These are phyloP conservation scores for Loripinus fragilis DNA, from an alignment of 2,888 invertebrate genomes.

Conservation along the genomic window DNA sequence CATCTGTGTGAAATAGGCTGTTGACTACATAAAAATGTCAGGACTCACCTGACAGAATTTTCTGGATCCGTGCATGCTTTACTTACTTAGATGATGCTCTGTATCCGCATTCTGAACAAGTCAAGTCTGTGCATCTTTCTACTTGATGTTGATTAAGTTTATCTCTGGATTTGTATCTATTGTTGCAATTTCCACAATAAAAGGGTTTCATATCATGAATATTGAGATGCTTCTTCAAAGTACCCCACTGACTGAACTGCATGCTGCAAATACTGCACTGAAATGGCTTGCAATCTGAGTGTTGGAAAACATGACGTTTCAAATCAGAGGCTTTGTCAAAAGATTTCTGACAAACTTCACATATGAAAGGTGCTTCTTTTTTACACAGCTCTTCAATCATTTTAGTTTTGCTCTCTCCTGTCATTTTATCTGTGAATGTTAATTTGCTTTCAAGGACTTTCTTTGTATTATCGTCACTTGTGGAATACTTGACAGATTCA, in stretches of 20 bases:
- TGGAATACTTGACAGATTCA: not conserved
- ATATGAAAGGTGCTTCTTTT: not conserved
- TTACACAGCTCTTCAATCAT: not conserved
- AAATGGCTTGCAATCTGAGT: not conserved
- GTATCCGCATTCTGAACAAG: not conserved
- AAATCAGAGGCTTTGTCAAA: not conserved
- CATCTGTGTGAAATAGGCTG: too few relatives aligned
- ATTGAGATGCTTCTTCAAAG: not conserved
- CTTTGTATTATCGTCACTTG: not conserved
- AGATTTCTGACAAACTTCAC: constrained; percentile 7
- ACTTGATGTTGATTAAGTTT: not conserved
- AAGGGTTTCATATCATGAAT: not conserved
- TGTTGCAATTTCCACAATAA: not conserved
- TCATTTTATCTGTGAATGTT: not conserved
- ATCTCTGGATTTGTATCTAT: not conserved
- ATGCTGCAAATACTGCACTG: not conserved
- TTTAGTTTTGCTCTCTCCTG: not conserved
- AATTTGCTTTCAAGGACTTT: not conserved
- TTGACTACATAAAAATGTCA: too few relatives aligned
- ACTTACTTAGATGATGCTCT: not conserved
- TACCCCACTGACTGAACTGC: not conserved
- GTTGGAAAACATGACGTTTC: constrained; percentile 9
- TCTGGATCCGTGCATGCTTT: too few relatives aligned
- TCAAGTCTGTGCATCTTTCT: too few relatives aligned
- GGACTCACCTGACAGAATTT: too few relatives aligned